phyloP scores from a whole-genome alignment of 2,888 invertebrate species.

The Alloscopus bannaensis region DNA sequence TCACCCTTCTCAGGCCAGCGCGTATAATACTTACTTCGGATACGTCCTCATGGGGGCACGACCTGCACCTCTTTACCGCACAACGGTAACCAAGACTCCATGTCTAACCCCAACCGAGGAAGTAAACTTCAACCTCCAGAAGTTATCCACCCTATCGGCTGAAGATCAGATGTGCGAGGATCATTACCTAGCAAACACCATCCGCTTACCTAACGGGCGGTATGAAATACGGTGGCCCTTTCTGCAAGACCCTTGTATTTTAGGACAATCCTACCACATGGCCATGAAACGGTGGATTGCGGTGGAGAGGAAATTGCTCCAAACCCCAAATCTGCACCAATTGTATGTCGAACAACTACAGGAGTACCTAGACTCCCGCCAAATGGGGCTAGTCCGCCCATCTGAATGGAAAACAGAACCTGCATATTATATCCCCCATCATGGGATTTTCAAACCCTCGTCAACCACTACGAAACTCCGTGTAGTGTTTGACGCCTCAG shows the following conservation, averaged over 20 bases:
- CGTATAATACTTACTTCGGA: slow-evolving; percentile 27
- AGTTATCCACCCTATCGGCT: neutral
- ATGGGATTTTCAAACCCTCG: slow-evolving; percentile 71
- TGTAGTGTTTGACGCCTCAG: slow-evolving; percentile 74
- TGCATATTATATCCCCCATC: slow-evolving; percentile 73
- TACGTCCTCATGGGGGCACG: slow-evolving; percentile 30
- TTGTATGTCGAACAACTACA: slow-evolving; percentile 69
- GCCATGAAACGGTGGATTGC: slow-evolving; percentile 67
- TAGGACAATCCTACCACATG: slow-evolving; percentile 67
- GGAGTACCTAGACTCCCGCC: slow-evolving; percentile 67
- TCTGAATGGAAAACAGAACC: slow-evolving; percentile 14
- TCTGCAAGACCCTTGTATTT: neutral
- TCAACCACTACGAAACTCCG: slow-evolving; percentile 73
- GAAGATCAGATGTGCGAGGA: slow-evolving; percentile 54
- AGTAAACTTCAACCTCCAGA: slow-evolving; percentile 25
- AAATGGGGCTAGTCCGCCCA: slow-evolving; percentile 67
- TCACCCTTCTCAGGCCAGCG: slow-evolving; percentile 1
- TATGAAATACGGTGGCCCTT: slow-evolving; percentile 58
- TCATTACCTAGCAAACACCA: slow-evolving; percentile 33
- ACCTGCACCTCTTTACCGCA: neutral
- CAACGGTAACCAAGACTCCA: slow-evolving; percentile 8
- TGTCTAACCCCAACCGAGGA: slow-evolving; percentile 52
- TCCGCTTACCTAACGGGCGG: slow-evolving; percentile 27
- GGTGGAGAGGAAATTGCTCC: slow-evolving; percentile 67
- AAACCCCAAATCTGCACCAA: slow-evolving; percentile 37